phyloP scores from a whole-genome alignment of 2,113 vertebrate genomes.

The Cyanistes caeruleus region DNA sequence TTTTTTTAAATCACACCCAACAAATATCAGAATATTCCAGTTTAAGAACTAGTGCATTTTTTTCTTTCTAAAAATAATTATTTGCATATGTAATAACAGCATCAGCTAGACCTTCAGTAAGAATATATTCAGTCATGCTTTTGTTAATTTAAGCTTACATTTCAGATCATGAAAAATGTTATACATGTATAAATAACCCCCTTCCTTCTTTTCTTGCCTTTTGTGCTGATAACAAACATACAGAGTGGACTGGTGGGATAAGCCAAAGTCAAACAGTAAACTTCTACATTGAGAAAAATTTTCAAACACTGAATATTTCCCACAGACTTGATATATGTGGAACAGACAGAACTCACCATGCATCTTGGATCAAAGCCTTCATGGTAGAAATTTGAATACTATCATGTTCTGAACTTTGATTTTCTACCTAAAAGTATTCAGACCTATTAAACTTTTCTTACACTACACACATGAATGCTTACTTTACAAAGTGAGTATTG shows the following conservation, averaged over 20 bases:
- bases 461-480: background rate
- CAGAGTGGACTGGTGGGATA: background rate
- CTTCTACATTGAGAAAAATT: background rate
- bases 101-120: background rate
- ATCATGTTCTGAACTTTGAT: background rate
- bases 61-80: background rate
- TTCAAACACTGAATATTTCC: background rate
- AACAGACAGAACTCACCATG: background rate
- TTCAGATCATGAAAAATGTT: background rate
- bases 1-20: background rate
- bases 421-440: background rate
- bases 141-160: background rate
- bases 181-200: accelerated
- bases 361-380: background rate
- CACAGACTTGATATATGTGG: background rate
- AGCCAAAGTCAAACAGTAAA: background rate
- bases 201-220: background rate
- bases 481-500: background rate
- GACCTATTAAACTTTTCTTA: background rate
- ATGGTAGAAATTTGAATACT: background rate
- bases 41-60: background rate
- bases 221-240: background rate
- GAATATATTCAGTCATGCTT: background rate
- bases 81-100: background rate
- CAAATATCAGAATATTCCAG: background rate